Evolutionary conservation across 2,888 invertebrate species (phyloP).

Genomic region (Camptogramma bilineatum): DNA sequence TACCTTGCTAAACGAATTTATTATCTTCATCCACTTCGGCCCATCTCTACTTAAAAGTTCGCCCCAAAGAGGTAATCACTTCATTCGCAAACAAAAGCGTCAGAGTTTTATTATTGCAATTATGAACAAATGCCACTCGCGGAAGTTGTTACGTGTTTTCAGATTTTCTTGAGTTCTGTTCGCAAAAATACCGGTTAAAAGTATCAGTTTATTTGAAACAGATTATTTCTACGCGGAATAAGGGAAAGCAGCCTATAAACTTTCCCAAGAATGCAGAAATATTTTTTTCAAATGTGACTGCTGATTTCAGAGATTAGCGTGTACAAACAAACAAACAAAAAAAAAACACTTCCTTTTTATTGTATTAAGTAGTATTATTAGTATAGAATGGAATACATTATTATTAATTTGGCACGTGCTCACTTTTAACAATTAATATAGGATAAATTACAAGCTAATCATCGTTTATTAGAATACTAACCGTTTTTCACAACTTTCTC

Average conservation of each 20-base stretch:
- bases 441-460: no score
- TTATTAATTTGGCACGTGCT: no score
- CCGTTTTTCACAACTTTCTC: neutral
- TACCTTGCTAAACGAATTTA: no score
- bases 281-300: no score
- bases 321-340: no score
- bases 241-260: no score
- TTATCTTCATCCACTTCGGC: neutral
- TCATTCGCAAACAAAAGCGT: slow-evolving; percentile 32
- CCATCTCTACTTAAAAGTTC: slow-evolving; percentile 36
- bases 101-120: slow-evolving; percentile 27
- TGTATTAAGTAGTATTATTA: no score
- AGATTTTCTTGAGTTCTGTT: slow-evolving; percentile 5
- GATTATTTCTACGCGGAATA: neutral
- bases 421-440: no score
- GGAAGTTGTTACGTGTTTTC: slow-evolving; percentile 10
- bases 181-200: neutral
- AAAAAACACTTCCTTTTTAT: no score
- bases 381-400: no score
- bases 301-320: no score
- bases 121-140: slow-evolving; percentile 16
- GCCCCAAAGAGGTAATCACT: slow-evolving; percentile 44
- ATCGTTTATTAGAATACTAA: neutral
- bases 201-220: neutral
- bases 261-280: no score